Base-by-base conservation (phyloP, 53 echinoderm and acorn worm species). In the Mesocentrotus franciscanus region DNA sequence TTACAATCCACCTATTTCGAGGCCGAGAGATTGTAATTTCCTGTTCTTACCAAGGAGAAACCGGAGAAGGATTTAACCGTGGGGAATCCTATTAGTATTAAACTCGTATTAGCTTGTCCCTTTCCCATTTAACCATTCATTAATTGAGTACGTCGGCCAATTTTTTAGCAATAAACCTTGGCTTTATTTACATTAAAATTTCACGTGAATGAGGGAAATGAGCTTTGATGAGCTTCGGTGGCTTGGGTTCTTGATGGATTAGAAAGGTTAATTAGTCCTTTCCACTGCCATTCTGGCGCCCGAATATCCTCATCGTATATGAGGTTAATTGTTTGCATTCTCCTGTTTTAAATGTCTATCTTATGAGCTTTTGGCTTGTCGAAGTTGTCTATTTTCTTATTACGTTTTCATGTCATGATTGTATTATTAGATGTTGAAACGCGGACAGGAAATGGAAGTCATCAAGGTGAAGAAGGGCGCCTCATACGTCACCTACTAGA, bases 391-490 rank as follows among this genome's bases (percentile, higher is more conserved):
- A n/a, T 26, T 71, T 26, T 10, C 29, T 72, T 72, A 18, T 62
- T 62, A 62, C 18, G 18, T 62, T 14, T 62, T 62, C 1, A 16
- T 18, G 18, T 13, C 62, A 62, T 62, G 15, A 14, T 62, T 27
- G 4, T 32, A 32, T n/a, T 81, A 8, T 64, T 11, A 81, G 81
- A 39, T 81, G 16, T 42, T 76, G 74, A 2, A 1, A 74, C 30
- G 74, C 29, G 74, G 15, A 91, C 26, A 15, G 91, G 74, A 10
- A 92, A 92, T 76, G 93, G 29, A 4, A 92, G 93, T 71, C 81
- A 92, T 11, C 75, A n/a, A n/a, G 92, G 92, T 14, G 93, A 92
- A n/a, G 93, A 92, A 71, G 93, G 93, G 29, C 93, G 93, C 17
- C 75, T 92, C 49, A 92, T 92, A 30, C 71, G 49, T 18, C 1